Evolutionary conservation across 1,140 invertebrate species (phyloP).

Genomic region (Myzus persicae): DNA sequence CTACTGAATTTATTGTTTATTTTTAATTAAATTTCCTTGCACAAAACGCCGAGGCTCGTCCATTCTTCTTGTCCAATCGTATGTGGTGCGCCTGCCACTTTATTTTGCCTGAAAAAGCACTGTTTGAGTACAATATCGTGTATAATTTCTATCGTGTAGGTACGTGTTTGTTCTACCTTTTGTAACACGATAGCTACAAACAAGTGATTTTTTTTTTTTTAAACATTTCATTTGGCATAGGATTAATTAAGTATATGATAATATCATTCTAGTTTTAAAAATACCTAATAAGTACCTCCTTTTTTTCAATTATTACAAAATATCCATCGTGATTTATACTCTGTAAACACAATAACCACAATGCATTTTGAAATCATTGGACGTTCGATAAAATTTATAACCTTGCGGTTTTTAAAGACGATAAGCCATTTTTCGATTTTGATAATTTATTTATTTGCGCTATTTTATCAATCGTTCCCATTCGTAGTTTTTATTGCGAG

Average conservation of each 20-base stretch:
- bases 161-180: not conserved
- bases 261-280: no score
- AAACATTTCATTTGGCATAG: no score
- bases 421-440: not conserved
- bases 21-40: not conserved
- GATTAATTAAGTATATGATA: no score
- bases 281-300: no score
- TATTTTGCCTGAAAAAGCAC: not conserved
- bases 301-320: not conserved
- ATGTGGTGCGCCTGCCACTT: not conserved
- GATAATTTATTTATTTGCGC: not conserved
- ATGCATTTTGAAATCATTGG: not conserved
- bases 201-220: not conserved
- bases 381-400: not conserved
- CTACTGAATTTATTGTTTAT: not conserved
- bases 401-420: not conserved
- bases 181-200: not conserved
- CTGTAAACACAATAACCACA: not conserved
- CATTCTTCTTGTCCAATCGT: not conserved
- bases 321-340: not conserved
- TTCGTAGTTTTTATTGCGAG: not conserved
- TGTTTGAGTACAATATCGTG: not conserved
- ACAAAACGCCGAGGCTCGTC: not conserved
- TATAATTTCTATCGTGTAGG: not conserved
- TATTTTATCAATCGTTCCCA: not conserved